Base-by-base conservation (phyloP, 2,888 invertebrate genomes). In the Nomada fabriciana region DNA sequence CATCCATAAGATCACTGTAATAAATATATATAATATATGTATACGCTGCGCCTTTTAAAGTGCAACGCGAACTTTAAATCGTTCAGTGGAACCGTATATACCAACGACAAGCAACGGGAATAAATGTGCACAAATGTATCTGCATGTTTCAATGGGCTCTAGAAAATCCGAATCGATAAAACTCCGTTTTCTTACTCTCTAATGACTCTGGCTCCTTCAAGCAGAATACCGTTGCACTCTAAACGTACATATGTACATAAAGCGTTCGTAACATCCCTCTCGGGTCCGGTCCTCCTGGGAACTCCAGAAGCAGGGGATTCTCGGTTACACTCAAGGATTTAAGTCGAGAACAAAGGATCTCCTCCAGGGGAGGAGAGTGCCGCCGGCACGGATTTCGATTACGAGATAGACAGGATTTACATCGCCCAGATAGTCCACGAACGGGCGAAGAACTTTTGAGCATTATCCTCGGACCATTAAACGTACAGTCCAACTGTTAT, bases 311-410 rank as follows among this genome's bases (percentile, higher is more conserved):
- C 64, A 61, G 57, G 76, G 73, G 72, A 77, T 81, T 86, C 89
- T 86, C 84, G 84, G 88, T 89, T 89, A 89, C 88, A 88, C 83
- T 87, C 79, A 77, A 88, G 84, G 86, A 88, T 86, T 90, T 88
- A 88, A 88, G 87, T 86, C 86, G 73, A 76, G 88, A 87, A 88
- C 88, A 90, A 89, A 90, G 88, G 84, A 88, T 87, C 86, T 85
- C 86, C 75, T 85, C 82, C 65, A 68, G 59, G 67, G 55, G 64
- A 60, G 29, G 36, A 71, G 47, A 70, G 72, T 50, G 82, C 74
- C 82, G 79, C 77, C 74, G 84, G 84, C 84, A 70, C 82, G 87
- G 89, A 88, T 87, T 88, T 85, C 89, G 87, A 88, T 88, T 87
- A 88, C 80, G 82, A 88, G 88, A 88, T 87, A 88, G 87, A 84